Evolutionary conservation across 2,888 invertebrate genomes (phyloP).

Genomic region (Agrochola circellaris): DNA sequence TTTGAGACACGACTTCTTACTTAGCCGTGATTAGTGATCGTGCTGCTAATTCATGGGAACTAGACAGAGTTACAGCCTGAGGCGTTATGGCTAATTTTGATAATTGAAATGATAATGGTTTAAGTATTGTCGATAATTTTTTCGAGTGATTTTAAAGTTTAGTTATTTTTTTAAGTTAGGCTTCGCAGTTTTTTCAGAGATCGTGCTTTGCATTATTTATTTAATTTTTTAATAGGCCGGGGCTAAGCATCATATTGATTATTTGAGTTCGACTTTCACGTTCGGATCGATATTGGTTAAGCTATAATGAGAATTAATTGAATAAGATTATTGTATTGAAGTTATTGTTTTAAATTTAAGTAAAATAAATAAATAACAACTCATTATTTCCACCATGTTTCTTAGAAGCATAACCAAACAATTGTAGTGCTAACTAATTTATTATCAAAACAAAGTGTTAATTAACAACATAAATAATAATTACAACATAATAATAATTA

Average conservation of each 20-base stretch:
- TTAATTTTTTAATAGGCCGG: not conserved
- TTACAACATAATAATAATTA: constrained; percentile 7
- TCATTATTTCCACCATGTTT: not conserved
- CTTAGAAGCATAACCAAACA: not conserved
- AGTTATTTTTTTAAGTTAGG: not conserved
- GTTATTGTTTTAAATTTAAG: no score
- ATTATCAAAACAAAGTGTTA: constrained; percentile 34
- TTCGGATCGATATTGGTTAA: no score
- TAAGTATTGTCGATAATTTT: constrained; percentile 1
- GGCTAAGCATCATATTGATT: no score
- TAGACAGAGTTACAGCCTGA: constrained; percentile 23
- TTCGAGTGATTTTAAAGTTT: not conserved
- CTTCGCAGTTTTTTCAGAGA: not conserved
- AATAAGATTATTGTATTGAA: no score
- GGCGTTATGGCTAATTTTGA: constrained; percentile 47
- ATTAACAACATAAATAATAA: constrained; percentile 31
- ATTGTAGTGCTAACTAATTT: constrained; percentile 13
- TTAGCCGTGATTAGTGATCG: constrained; percentile 54
- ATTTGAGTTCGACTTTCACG: no score
- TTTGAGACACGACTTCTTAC: constrained; percentile 58
- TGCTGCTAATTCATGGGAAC: constrained; percentile 53
- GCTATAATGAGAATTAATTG: no score
- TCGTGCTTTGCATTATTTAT: constrained; percentile 1
- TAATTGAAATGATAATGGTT: constrained; percentile 29
- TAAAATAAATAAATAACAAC: not conserved